phyloP scores from a whole-genome alignment of 2,888 invertebrate species.

The Ommatoiulus sabulosus region DNA sequence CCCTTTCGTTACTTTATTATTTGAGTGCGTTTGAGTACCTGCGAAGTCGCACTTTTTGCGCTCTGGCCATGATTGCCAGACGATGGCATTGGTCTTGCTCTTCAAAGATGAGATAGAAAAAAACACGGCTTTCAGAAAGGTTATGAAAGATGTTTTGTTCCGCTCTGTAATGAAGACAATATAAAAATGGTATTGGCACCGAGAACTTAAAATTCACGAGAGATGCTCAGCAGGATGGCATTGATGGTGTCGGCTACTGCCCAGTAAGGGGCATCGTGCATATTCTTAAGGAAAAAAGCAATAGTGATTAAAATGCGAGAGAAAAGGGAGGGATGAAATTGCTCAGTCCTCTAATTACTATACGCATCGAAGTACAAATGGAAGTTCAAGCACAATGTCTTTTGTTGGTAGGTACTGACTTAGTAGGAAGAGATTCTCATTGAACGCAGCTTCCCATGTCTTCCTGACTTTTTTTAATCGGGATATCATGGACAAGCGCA shows the following conservation, averaged over 20 bases:
- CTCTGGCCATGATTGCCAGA: background rate
- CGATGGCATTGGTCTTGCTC: background rate
- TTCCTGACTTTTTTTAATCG: background rate
- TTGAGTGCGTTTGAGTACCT: constrained; percentile 18
- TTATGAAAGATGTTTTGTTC: constrained; percentile 32
- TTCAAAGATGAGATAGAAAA: background rate
- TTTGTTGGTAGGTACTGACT: background rate
- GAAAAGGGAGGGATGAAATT: constrained; percentile 32
- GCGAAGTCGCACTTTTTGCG: background rate
- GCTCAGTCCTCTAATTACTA: background rate
- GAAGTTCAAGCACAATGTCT: constrained; percentile 2
- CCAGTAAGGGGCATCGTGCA: background rate
- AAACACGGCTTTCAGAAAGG: background rate
- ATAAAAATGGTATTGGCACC: constrained; percentile 21
- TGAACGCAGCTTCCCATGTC: background rate
- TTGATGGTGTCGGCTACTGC: background rate
- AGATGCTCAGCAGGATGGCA: constrained; percentile 7
- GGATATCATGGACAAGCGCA: background rate
- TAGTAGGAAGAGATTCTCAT: background rate
- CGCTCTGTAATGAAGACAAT: constrained; percentile 13
- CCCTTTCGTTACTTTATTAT: constrained; percentile 32
- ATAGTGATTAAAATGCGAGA: background rate
- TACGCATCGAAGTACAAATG: constrained; percentile 2
- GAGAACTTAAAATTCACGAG: background rate
- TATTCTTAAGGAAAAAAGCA: background rate